Evolutionary conservation across 2,113 vertebrate genomes (phyloP).

Genomic region (Clarias gariepinus): DNA sequence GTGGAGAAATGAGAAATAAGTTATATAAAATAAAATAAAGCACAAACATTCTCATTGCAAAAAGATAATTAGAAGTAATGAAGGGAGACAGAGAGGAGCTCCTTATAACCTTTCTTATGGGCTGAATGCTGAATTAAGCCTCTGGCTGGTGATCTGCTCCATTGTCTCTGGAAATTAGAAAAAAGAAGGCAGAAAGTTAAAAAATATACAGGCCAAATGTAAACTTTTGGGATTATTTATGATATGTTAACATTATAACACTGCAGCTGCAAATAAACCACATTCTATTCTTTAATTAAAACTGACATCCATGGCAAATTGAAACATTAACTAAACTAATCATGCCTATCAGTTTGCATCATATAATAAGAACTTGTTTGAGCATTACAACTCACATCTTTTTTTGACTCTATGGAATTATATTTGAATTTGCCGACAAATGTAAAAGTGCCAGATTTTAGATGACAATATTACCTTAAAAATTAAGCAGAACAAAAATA

Average conservation of each 20-base stretch:
- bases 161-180: slow-evolving; percentile 44
- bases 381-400: too few relatives aligned
- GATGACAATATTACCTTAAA: not conserved
- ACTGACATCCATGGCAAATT: not conserved
- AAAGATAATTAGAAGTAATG: too few relatives aligned
- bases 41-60: not conserved
- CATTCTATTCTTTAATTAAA: not conserved
- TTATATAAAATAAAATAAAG: not conserved
- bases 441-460: not conserved
- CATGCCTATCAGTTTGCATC: too few relatives aligned
- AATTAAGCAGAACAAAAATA: not conserved
- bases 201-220: not conserved
- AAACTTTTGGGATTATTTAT: not conserved
- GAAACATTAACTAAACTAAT: not conserved
- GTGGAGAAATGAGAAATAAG: not conserved
- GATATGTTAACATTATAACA: not conserved
- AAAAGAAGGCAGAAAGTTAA: slow-evolving; percentile 9
- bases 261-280: not conserved
- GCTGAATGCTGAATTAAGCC: slow-evolving; percentile 30
- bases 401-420: not conserved
- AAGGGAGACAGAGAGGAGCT: not conserved
- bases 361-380: too few relatives aligned
- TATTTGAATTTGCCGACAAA: not conserved
- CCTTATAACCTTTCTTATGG: slow-evolving; percentile 26
- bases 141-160: slow-evolving; percentile 24